A percentile compares a stretch with the other conserved stretches of the same genome.
phyloP scores from a whole-genome alignment of 92 coral and sea anemone species.

The Palythoa grandiflora region DNA sequence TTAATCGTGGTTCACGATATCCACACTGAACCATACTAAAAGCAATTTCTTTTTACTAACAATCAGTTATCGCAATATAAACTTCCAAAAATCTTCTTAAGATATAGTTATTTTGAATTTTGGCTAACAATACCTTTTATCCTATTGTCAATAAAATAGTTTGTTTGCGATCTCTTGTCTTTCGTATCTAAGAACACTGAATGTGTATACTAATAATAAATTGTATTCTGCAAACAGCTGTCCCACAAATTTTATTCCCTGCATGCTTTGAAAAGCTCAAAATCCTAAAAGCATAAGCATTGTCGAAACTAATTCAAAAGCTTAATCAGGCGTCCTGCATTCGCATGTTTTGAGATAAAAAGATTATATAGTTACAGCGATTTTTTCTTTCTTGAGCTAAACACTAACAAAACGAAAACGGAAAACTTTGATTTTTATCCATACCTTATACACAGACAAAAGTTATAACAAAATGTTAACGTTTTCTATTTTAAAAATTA shows the following conservation, averaged over 20 bases:
- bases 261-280: not conserved
- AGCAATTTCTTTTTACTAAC: not conserved
- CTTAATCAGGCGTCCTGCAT: not conserved
- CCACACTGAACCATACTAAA: not conserved
- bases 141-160: slow-evolving; percentile 1
- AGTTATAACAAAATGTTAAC: not conserved
- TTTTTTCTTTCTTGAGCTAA: not conserved
- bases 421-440: not conserved
- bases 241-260: not conserved
- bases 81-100: not conserved
- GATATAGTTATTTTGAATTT: not conserved
- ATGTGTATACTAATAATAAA: not conserved
- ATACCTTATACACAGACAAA: not conserved
- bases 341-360: not conserved
- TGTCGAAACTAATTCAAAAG: not conserved
- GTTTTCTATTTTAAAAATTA: not conserved
- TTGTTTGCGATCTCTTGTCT: slow-evolving; percentile 17
- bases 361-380: too few species aligned
- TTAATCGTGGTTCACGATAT: not conserved
- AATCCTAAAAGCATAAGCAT: too few species aligned
- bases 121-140: not conserved
- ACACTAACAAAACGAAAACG: not conserved
- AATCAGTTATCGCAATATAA: not conserved
- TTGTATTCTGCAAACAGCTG: not conserved
- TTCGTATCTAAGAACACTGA: not conserved